phyloP scores from a whole-genome alignment of 2,113 vertebrate genomes.

The Sinocyclocheilus anophthalmus region DNA sequence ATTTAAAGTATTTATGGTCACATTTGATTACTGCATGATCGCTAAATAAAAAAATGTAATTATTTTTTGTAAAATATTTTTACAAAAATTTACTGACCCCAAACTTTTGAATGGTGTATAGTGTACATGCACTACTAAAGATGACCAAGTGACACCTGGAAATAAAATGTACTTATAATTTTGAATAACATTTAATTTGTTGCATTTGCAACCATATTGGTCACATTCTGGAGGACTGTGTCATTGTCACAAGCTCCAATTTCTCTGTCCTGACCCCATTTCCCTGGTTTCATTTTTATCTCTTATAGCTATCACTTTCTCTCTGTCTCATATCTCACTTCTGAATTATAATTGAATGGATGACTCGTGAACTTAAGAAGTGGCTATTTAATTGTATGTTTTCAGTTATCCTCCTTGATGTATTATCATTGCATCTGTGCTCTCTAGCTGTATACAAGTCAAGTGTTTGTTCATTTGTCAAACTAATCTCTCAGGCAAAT shows the following conservation, averaged over 20 bases:
- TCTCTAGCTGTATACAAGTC: neutral
- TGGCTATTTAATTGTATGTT: slow-evolving; percentile 14
- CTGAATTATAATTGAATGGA: slow-evolving; percentile 25
- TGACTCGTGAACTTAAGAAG: slow-evolving; percentile 8
- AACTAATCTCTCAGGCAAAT: neutral
- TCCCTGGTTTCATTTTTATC: neutral
- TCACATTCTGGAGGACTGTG: neutral
- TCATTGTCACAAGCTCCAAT: neutral
- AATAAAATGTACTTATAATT: neutral
- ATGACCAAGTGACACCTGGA: neutral
- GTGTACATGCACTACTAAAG: no score
- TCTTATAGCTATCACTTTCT: neutral
- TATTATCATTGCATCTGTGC: neutral
- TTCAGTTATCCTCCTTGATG: neutral
- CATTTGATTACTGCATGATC: no score
- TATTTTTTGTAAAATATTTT: no score
- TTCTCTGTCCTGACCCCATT: slow-evolving; percentile 1
- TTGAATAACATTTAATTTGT: neutral
- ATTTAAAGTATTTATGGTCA: no score
- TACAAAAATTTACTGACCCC: no score
- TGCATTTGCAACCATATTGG: neutral
- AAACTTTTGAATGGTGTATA: no score
- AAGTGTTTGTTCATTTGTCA: slow-evolving; percentile 17
- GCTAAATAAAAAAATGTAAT: no score
- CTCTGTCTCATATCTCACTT: neutral